Conservation (phyloP, 2,888 invertebrate genomes). For the Rhyacophila evoluta region DNA sequence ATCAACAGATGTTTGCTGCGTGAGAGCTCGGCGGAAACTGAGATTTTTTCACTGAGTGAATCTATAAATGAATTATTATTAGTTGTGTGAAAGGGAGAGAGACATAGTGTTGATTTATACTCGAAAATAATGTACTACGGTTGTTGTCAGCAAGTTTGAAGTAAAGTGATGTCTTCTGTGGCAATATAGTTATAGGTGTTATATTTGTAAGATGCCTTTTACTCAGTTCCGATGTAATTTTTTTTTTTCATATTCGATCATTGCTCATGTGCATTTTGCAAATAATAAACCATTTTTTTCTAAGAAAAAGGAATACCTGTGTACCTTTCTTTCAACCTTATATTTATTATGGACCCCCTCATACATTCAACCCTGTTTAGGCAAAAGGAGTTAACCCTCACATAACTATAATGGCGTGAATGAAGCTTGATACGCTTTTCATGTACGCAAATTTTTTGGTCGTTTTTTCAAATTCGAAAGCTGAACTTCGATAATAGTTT, state of each 20-base stretch:
- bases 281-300: conserved; percentile 41
- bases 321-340: conserved; percentile 38
- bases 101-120: conserved; percentile 22
- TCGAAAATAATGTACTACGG: conserved; percentile 4
- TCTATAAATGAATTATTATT: conserved; percentile 12
- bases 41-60: conserved; percentile 23
- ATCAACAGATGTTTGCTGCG: background rate
- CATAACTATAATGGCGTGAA: too few species aligned
- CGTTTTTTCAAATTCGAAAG: too few species aligned
- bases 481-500: too few species aligned
- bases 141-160: conserved; percentile 23
- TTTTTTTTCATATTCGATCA: conserved; percentile 37
- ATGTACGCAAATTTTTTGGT: too few species aligned
- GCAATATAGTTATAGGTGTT: conserved; percentile 7
- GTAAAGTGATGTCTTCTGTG: conserved; percentile 30
- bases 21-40: background rate
- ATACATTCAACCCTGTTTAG: too few species aligned
- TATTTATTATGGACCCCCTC: too few species aligned
- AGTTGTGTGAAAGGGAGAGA: conserved; percentile 10
- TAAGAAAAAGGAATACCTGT: conserved; percentile 27
- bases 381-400: too few species aligned
- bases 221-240: conserved; percentile 17
- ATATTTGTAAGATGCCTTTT: conserved; percentile 43
- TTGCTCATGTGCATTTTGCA: conserved; percentile 44
- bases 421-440: too few species aligned